These are phyloP conservation scores for Ormyrus pomaceus DNA, from an alignment of 2,888 invertebrate genomes.

Conservation along the genomic window DNA sequence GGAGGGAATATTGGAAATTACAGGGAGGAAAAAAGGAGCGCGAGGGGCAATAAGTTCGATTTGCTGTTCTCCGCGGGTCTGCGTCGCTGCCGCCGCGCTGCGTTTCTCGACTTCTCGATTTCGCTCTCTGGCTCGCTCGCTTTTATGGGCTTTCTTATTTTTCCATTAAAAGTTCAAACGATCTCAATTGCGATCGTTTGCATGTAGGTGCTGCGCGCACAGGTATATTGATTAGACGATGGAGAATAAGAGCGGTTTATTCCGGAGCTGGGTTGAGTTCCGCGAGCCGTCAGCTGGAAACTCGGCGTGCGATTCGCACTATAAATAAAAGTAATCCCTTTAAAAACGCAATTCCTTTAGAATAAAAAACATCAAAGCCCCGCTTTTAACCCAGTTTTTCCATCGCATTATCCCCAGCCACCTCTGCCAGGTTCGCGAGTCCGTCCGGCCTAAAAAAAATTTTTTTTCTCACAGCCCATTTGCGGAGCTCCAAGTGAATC, in stretches of 20 bases:
- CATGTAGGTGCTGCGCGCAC: not conserved
- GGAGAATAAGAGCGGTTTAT: no score
- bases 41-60: conserved; percentile 53
- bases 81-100: not conserved
- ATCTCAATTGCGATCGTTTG: not conserved
- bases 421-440: no score
- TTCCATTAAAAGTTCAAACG: not conserved
- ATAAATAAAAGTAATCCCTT: no score
- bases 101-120: not conserved
- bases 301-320: no score
- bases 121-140: not conserved
- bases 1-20: conserved; percentile 60
- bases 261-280: no score
- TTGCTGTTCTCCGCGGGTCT: conserved; percentile 4
- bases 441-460: no score
- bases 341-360: no score
- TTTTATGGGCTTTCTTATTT: not conserved
- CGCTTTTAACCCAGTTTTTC: conserved; percentile 38
- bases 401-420: not conserved
- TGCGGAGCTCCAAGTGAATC: not conserved
- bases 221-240: not conserved
- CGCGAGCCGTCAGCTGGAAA: no score
- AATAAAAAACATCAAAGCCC: not conserved
- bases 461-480: not conserved
- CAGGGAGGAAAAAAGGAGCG: conserved; percentile 53